Conservation (phyloP, 2,888 invertebrate species). For the Bellardia pandia region DNA sequence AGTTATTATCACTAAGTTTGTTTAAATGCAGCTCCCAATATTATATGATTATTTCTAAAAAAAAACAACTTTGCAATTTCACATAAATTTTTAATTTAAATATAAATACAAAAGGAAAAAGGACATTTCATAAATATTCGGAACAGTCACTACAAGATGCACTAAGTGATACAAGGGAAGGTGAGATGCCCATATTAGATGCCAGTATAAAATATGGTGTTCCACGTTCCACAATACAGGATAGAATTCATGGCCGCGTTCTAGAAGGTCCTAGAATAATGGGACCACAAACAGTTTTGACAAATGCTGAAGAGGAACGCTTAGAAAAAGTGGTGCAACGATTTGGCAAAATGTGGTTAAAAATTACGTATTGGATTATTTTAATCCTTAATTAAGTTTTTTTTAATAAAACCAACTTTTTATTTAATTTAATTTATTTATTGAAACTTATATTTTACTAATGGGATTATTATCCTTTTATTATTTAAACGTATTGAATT, state of each 20-base stretch:
- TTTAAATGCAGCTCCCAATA: no score
- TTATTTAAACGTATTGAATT: no score
- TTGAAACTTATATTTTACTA: no score
- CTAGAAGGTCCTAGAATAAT: slow-evolving; percentile 17
- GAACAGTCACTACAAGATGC: slow-evolving; percentile 23
- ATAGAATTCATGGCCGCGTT: slow-evolving; percentile 12
- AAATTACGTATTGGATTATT: no score
- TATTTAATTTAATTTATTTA: no score
- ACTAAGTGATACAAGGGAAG: background rate
- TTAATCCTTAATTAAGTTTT: no score
- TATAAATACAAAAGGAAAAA: slow-evolving; percentile 9
- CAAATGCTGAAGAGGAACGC: slow-evolving; percentile 29
- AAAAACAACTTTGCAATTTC: background rate
- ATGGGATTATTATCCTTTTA: no score
- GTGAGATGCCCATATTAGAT: background rate
- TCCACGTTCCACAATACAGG: slow-evolving; percentile 22
- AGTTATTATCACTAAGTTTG: background rate
- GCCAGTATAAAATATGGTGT: slow-evolving; percentile 34
- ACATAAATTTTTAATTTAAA: background rate
- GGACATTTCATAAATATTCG: background rate
- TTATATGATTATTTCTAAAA: slow-evolving; percentile 1
- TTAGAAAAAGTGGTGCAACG: slow-evolving; percentile 12
- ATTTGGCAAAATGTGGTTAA: background rate
- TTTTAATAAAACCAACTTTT: no score
- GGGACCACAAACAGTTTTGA: slow-evolving; percentile 16